A percentile compares a stretch with the other conserved stretches of the same genome.
Evolutionary conservation across 2,113 vertebrate genomes (phyloP).

Genomic region (Perccottus glenii): DNA sequence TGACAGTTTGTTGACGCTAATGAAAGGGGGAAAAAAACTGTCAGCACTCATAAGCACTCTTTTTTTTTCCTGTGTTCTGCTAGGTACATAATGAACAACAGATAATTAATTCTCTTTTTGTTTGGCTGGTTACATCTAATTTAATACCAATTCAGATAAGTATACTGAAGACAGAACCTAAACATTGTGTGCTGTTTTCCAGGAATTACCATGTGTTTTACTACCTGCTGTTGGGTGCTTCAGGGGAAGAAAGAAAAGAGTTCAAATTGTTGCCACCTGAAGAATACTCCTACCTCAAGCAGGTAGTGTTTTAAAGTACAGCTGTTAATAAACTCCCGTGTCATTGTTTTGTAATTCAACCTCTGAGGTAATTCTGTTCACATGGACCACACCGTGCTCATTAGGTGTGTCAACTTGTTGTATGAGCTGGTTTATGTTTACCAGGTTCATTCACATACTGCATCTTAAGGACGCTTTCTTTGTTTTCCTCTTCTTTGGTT

Average conservation of each 20-base stretch:
- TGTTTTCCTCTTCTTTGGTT: conserved; percentile 3
- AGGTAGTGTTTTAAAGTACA: conserved; percentile 77
- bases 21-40: not conserved
- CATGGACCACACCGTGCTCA: conserved; percentile 26
- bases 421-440: conserved; percentile 35
- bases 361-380: conserved; percentile 13
- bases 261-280: conserved; percentile 93
- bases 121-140: too few relatives aligned
- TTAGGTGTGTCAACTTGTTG: conserved; percentile 25
- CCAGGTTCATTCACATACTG: conserved; percentile 41
- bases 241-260: conserved; percentile 87
- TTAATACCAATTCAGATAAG: not conserved
- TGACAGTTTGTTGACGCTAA: conserved; percentile 28
- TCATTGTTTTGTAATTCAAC: conserved; percentile 15
- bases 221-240: conserved; percentile 93
- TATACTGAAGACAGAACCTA: not conserved
- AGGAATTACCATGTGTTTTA: conserved; percentile 99
- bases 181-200: conserved; percentile 6
- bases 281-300: conserved; percentile 99
- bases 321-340: conserved; percentile 5
- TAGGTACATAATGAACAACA: conserved; percentile 15
- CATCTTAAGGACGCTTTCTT: conserved; percentile 58
- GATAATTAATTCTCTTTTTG: not conserved
- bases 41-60: too few relatives aligned
- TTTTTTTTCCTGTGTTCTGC: conserved; percentile 11